Conservation (phyloP, 2,888 invertebrate species). For the Diarsia brunnea region DNA sequence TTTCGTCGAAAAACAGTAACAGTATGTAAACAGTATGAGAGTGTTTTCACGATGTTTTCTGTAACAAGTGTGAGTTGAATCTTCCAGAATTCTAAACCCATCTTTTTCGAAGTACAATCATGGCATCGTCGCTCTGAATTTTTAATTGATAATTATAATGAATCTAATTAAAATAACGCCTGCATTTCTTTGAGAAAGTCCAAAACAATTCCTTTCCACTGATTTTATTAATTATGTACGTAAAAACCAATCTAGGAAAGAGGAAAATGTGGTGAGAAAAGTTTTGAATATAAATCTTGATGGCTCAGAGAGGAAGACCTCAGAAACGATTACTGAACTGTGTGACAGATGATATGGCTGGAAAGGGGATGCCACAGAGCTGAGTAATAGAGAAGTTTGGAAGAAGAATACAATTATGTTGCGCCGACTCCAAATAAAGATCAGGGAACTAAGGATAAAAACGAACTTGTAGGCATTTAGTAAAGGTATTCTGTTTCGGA, state of each 20-base stretch:
- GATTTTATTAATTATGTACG: background rate
- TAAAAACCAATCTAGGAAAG: background rate
- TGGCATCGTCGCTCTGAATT: too few relatives aligned
- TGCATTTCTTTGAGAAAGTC: background rate
- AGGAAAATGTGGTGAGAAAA: background rate
- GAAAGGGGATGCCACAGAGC: background rate
- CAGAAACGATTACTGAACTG: background rate
- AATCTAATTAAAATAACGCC: background rate
- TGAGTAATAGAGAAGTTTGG: background rate
- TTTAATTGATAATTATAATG: conserved; percentile 10
- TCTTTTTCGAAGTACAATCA: too few relatives aligned
- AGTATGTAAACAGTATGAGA: background rate
- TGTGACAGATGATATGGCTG: background rate
- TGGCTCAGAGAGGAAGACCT: background rate
- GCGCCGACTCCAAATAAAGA: background rate
- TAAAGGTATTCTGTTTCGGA: background rate
- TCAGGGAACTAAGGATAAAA: background rate
- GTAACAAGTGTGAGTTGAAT: background rate
- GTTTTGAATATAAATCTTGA: background rate
- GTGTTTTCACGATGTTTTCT: background rate
- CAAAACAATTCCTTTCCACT: background rate
- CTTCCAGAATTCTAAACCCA: too few relatives aligned
- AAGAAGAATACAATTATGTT: background rate
- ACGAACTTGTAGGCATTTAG: background rate
- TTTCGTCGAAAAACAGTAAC: background rate